These are phyloP conservation scores for Bradypus variegatus DNA, from an alignment of 2,797 vertebrate species.

Conservation along the genomic window DNA sequence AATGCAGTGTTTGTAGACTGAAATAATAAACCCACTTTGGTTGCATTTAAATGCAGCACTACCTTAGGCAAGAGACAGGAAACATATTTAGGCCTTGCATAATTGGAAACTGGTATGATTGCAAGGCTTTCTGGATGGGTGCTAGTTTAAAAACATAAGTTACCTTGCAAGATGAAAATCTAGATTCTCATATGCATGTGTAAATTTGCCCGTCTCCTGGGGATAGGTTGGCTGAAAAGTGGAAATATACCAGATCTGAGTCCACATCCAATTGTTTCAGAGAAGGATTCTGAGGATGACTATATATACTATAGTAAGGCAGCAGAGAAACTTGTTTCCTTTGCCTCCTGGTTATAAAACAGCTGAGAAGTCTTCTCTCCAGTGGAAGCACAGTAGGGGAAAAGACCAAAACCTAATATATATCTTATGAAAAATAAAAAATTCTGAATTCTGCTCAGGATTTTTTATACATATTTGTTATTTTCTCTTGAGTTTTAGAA, in stretches of 20 bases:
- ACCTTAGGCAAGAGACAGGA: slow-evolving; percentile 20
- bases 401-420: slow-evolving; percentile 11
- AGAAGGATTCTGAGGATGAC: not conserved
- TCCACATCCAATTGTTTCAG: not conserved
- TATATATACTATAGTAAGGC: not conserved
- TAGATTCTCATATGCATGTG: slow-evolving; percentile 23
- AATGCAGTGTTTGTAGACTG: not conserved
- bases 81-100: not conserved
- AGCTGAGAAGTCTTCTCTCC: slow-evolving; percentile 46
- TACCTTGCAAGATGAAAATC: slow-evolving; percentile 42
- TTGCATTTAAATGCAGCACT: slow-evolving; percentile 8
- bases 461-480: slow-evolving; percentile 18
- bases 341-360: slow-evolving; percentile 40
- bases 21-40: slow-evolving; percentile 12
- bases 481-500: slow-evolving; percentile 30
- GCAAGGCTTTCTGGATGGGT: not conserved
- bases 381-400: slow-evolving; percentile 40
- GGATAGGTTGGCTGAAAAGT: slow-evolving; percentile 33
- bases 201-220: slow-evolving; percentile 48
- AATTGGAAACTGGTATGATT: not conserved
- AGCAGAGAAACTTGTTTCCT: slow-evolving; percentile 43
- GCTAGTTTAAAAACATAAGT: slow-evolving; percentile 9
- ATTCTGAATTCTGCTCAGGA: slow-evolving; percentile 34
- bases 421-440: slow-evolving; percentile 25
- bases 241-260: slow-evolving; percentile 20